Evolutionary conservation across 2,888 invertebrate species (phyloP).

Genomic region (Pollenia amentaria): DNA sequence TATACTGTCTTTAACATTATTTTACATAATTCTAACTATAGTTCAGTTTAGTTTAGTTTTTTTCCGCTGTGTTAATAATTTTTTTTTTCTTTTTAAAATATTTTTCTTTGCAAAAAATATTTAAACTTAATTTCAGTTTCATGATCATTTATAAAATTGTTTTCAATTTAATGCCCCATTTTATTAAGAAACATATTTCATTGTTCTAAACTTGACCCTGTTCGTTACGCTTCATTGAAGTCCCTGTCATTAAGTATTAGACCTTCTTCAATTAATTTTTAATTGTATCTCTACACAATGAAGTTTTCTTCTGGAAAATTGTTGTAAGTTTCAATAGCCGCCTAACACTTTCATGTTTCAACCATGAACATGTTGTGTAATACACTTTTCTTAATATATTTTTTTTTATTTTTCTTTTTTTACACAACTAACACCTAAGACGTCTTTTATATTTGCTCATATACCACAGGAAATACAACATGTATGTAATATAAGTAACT

Average conservation of each 20-base stretch:
- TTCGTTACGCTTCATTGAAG: constrained; percentile 53
- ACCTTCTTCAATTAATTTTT: not conserved
- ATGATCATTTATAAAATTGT: no score
- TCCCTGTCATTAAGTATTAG: constrained; percentile 37
- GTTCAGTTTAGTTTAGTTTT: not conserved
- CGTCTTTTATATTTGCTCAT: constrained; percentile 21
- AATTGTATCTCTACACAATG: not conserved
- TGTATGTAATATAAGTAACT: constrained; percentile 62
- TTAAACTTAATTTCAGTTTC: no score
- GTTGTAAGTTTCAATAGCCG: constrained; percentile 16
- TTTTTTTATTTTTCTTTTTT: not conserved
- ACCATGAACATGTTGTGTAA: constrained; percentile 55
- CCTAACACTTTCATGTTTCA: constrained; percentile 45
- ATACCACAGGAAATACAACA: constrained; percentile 61
- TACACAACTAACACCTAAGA: not conserved
- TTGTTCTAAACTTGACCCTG: constrained; percentile 54
- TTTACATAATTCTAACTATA: not conserved
- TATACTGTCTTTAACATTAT: not conserved
- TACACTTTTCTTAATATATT: constrained; percentile 51
- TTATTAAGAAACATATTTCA: no score
- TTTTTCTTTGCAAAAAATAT: no score
- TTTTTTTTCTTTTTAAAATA: no score
- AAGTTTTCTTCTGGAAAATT: not conserved
- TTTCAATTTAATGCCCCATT: no score
- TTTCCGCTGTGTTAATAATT: not conserved